phyloP scores from a whole-genome alignment of 2,797 vertebrate genomes.

The Semotilus atromaculatus region DNA sequence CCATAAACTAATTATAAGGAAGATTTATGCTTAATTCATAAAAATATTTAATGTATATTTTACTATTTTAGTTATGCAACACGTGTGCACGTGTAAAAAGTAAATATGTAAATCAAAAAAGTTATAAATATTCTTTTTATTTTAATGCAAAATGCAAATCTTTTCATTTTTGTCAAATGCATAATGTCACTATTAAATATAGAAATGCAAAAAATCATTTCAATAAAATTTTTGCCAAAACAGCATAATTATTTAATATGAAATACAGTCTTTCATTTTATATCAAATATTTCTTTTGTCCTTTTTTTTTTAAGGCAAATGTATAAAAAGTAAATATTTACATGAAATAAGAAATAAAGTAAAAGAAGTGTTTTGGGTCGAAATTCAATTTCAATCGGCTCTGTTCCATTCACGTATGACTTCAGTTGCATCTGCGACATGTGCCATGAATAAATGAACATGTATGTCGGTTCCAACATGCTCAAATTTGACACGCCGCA shows the following conservation, averaged over 20 bases:
- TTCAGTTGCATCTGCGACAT: neutral
- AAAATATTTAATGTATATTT: too few relatives aligned
- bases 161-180: neutral
- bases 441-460: neutral
- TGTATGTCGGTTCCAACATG: neutral
- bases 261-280: neutral
- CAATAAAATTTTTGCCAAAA: neutral
- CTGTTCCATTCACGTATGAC: constrained; percentile 12
- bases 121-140: too few relatives aligned
- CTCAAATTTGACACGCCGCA: constrained; percentile 6
- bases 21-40: too few relatives aligned
- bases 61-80: too few relatives aligned
- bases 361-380: constrained; percentile 1
- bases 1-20: neutral
- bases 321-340: neutral
- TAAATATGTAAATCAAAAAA: neutral
- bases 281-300: neutral
- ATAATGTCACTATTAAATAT: neutral
- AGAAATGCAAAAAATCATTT: neutral
- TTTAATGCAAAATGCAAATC: neutral
- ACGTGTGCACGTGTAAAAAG: neutral
- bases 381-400: neutral
- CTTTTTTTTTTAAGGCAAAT: too few relatives aligned
- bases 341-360: neutral
- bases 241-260: too few relatives aligned